Base-by-base conservation (phyloP, 2,888 invertebrate species). In the Sinopyrophorus schimmeli region DNA sequence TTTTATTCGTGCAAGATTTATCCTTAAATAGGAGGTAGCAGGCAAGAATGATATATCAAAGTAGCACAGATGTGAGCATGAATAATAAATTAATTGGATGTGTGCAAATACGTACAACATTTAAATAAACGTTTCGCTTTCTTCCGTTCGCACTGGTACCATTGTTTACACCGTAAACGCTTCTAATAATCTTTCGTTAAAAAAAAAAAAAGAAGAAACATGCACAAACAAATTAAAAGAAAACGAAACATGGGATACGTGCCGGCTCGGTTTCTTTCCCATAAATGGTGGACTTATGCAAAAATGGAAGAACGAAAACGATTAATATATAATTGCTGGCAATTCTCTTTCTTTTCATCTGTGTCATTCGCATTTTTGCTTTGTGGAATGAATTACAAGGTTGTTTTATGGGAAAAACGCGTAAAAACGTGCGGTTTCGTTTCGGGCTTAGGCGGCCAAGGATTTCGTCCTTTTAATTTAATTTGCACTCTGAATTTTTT, bases 1-100 rank as follows among this genome's bases (percentile, higher is more conserved):
- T 23, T 18, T 12, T 24, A 38, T 27, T 27, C 27, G 17, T 27
- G 17, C 11, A 5, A 21, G 11, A 16, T 12, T 27, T 24, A 11
- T 27, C 18, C 38, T 11, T 9, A 38, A 38, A 38, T 17, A 4
- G 18, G 27, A 27, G 27, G 5, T 35, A 17, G 27, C 10, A 21
- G 15, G 11, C 11, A 14, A 1, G 14, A 30, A 46, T 30, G 24
- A 40, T 47, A 21, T 28, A 47, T 34, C 35, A 34, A 47, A 47
- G 27, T 28, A 34, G 40, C 47, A 40, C 40, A 47, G 40, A 37
- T 41, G 27, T 41, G 37, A 14, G 30, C 48, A 42, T 41, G 35
- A 21, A 48, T 41, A 48, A 37, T 48, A 41, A 48, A 37, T 48
- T 48, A 41, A 41, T 42, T 48, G 28, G 18, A 20, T 24, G n/a